A percentile compares a stretch with the other conserved stretches of the same genome.
Conservation (phyloP, 1,140 invertebrate species). For the Aphaenogaster floridana region DNA sequence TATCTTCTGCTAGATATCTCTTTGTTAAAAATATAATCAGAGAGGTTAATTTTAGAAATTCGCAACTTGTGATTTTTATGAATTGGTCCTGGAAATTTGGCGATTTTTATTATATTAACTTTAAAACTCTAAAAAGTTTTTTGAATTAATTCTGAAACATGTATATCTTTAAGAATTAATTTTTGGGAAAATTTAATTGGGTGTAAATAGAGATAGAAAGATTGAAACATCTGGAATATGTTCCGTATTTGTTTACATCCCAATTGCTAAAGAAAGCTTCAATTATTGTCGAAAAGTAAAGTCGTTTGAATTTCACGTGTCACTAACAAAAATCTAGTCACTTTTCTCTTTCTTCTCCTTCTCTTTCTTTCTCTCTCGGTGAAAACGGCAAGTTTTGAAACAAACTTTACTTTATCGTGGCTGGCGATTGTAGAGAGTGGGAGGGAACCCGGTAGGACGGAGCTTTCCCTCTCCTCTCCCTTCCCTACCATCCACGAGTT, state of each 20-base stretch:
- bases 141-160: background rate
- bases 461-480: slow-evolving; percentile 68
- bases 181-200: background rate
- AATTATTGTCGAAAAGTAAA: slow-evolving; percentile 71
- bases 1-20: background rate
- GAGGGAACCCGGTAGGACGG: slow-evolving; percentile 73
- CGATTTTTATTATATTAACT: background rate
- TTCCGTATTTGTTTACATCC: background rate
- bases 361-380: slow-evolving; percentile 33
- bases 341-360: slow-evolving; percentile 57
- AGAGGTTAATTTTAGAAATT: background rate
- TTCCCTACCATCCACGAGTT: slow-evolving; percentile 68
- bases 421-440: slow-evolving; percentile 80
- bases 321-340: slow-evolving; percentile 80
- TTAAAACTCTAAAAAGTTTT: background rate
- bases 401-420: slow-evolving; percentile 86
- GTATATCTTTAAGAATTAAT: background rate
- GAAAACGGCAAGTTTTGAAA: slow-evolving; percentile 81
- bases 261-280: slow-evolving; percentile 34
- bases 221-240: background rate
- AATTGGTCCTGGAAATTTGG: background rate
- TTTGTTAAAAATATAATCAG: background rate
- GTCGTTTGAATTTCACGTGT: slow-evolving; percentile 82
- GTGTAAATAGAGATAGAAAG: background rate
- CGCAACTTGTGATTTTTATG: background rate